Conservation (phyloP, 2,113 vertebrate species). For the Crypturellus undulatus region DNA sequence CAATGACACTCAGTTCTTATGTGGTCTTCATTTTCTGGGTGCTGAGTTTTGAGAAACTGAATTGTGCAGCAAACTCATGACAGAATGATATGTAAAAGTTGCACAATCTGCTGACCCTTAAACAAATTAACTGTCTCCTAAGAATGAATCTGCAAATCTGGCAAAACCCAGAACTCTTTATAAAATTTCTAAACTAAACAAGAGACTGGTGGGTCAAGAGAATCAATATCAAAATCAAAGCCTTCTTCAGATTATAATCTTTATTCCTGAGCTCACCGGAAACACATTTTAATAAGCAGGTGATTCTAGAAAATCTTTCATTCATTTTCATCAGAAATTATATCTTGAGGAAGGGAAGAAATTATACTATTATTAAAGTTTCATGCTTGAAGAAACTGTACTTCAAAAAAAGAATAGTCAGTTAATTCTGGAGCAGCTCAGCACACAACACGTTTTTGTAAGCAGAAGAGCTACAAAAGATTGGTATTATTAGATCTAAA, state of each 20-base stretch:
- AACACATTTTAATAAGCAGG: background rate
- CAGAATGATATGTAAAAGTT: background rate
- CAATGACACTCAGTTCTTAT: background rate
- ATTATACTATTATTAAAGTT: background rate
- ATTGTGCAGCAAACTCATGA: background rate
- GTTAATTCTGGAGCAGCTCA: background rate
- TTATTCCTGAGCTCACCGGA: background rate
- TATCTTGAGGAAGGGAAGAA: background rate
- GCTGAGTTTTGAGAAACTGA: background rate
- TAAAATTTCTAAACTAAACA: background rate
- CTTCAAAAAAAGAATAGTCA: background rate
- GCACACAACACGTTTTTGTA: background rate
- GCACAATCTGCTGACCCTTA: background rate
- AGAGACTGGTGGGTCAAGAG: background rate
- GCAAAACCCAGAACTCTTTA: background rate
- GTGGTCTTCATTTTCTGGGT: background rate
- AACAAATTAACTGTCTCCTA: background rate
- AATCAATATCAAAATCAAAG: background rate
- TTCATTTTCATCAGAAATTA: background rate
- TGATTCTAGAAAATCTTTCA: background rate
- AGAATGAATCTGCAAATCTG: background rate
- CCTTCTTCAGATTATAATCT: background rate
- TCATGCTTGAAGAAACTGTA: background rate
- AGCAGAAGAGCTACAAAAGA: conserved; percentile 9
- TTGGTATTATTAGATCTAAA: conserved; percentile 45